Evolutionary conservation across 2,888 invertebrate species (phyloP).

Genomic region (Dryobotodes eremita): DNA sequence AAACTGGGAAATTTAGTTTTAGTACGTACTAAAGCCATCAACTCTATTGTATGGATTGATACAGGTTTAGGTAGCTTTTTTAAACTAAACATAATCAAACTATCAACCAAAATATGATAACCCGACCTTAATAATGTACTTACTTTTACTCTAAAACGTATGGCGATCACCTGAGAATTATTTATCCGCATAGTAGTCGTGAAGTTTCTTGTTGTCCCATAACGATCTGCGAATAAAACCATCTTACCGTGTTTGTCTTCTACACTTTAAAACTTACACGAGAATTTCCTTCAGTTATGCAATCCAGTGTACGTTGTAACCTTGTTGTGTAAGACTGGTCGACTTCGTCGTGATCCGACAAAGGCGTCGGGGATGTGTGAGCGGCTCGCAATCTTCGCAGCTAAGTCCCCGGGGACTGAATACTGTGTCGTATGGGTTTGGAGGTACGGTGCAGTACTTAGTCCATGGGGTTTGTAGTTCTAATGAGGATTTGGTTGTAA

Average conservation of each 20-base stretch:
- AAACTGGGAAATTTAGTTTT: not conserved
- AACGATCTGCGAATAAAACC: not conserved
- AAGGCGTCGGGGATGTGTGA: not conserved
- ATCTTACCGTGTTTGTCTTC: not conserved
- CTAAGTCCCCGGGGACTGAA: not conserved
- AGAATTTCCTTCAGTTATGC: not conserved
- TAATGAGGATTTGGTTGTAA: not conserved
- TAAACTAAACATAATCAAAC: not conserved
- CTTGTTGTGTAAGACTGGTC: not conserved
- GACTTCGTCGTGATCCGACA: constrained; percentile 1
- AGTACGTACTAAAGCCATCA: not conserved
- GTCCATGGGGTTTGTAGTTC: not conserved
- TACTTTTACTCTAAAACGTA: not conserved
- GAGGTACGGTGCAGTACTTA: not conserved
- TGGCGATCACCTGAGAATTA: not conserved
- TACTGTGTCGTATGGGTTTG: not conserved
- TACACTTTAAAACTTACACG: not conserved
- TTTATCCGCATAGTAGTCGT: not conserved
- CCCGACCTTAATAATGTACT: not conserved
- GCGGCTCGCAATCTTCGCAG: constrained; percentile 12
- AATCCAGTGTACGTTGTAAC: not conserved
- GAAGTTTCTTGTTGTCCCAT: not conserved
- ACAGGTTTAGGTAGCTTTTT: not conserved
- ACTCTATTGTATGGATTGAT: not conserved
- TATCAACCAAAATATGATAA: not conserved